These are phyloP conservation scores for Rhynchotus rufescens DNA, from an alignment of 2,797 vertebrate genomes.

Conservation along the genomic window DNA sequence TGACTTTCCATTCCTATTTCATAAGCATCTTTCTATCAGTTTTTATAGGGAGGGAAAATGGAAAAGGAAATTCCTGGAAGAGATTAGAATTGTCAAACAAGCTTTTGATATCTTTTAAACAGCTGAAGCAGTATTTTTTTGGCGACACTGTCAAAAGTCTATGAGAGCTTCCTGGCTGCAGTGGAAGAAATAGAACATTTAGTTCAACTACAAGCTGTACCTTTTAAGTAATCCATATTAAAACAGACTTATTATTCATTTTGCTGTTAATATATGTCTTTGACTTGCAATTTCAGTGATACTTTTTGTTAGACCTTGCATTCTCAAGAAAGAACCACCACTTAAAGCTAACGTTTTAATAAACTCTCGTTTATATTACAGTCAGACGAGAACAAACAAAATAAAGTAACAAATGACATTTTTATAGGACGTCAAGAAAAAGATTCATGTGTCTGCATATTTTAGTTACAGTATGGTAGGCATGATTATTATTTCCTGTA, in stretches of 20 bases:
- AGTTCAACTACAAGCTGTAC: slow-evolving; percentile 68
- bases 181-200: slow-evolving; percentile 59
- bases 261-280: slow-evolving; percentile 56
- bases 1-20: slow-evolving; percentile 83
- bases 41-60: slow-evolving; percentile 80
- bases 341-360: slow-evolving; percentile 27
- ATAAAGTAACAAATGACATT: slow-evolving; percentile 51
- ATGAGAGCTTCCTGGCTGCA: slow-evolving; percentile 60
- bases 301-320: slow-evolving; percentile 20
- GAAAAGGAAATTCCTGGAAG: slow-evolving; percentile 84
- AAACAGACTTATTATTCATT: slow-evolving; percentile 70
- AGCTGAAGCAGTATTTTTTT: slow-evolving; percentile 68
- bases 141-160: slow-evolving; percentile 61
- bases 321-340: slow-evolving; percentile 14
- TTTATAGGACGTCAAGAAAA: slow-evolving; percentile 63
- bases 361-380: slow-evolving; percentile 48
- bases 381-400: slow-evolving; percentile 53
- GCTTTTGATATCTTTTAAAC: slow-evolving; percentile 68
- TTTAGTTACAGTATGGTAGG: slow-evolving; percentile 55
- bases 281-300: slow-evolving; percentile 55
- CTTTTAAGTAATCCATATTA: slow-evolving; percentile 32
- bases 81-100: slow-evolving; percentile 56
- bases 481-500: slow-evolving; percentile 64
- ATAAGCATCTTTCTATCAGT: slow-evolving; percentile 85
- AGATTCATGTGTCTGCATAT: slow-evolving; percentile 68